A percentile compares a stretch with the other conserved stretches of the same genome.
These are phyloP conservation scores for Prietella phreatophila DNA, from an alignment of 2,113 vertebrate species.

Conservation along the genomic window DNA sequence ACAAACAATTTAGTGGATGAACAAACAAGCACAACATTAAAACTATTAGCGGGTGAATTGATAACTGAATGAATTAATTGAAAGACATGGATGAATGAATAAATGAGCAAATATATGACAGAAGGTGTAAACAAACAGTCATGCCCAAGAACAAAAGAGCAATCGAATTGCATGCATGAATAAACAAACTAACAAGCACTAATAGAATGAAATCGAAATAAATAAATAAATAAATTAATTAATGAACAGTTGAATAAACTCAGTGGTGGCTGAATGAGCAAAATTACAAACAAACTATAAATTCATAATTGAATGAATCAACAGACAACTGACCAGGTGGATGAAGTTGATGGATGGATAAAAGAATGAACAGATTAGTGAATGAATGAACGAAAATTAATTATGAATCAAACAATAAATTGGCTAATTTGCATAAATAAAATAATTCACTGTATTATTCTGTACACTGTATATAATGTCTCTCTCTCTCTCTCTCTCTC, in stretches of 20 bases:
- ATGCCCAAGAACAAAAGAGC: neutral
- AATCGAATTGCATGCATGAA: neutral
- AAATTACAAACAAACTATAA: neutral
- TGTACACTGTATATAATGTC: too few relatives aligned
- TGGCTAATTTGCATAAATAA: too few relatives aligned
- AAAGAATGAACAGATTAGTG: neutral
- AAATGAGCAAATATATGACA: too few relatives aligned
- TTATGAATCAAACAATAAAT: neutral
- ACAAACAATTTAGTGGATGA: neutral
- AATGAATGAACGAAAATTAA: neutral
- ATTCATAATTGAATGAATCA: neutral
- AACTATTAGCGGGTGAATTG: neutral
- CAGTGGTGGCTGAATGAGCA: neutral
- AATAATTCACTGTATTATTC: too few relatives aligned
- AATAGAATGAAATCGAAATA: neutral
- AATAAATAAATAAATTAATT: neutral
- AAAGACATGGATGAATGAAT: neutral
- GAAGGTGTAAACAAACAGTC: too few relatives aligned
- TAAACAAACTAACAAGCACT: neutral
- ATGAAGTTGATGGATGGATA: neutral
- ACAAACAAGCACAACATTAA: neutral
- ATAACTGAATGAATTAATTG: neutral
- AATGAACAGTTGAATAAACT: neutral
- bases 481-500: slow-evolving; percentile 1
- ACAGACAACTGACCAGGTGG: neutral